phyloP scores from a whole-genome alignment of 2,113 vertebrate genomes.

The Otus sunia region DNA sequence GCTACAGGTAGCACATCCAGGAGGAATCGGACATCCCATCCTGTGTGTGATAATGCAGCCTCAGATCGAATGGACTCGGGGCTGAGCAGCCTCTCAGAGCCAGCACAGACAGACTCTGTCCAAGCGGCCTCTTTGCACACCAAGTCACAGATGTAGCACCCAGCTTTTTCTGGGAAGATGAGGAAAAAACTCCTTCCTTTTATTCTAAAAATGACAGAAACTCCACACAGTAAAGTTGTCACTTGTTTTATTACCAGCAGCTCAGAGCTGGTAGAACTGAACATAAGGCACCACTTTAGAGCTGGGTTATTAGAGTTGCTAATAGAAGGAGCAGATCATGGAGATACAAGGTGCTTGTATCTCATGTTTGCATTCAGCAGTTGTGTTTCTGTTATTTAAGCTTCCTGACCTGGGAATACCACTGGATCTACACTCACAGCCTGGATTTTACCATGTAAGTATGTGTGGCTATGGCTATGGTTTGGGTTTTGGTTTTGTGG shows the following conservation, averaged over 20 bases:
- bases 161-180: background rate
- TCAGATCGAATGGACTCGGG: fast-evolving
- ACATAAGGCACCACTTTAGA: background rate
- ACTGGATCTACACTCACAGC: background rate
- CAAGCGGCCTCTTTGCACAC: background rate
- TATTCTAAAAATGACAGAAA: background rate
- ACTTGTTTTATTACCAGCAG: background rate
- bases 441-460: background rate
- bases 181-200: background rate
- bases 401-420: background rate
- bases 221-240: background rate
- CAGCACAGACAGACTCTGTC: background rate
- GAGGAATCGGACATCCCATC: background rate
- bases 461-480: background rate
- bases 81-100: background rate
- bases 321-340: background rate
- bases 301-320: background rate
- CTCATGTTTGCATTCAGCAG: background rate
- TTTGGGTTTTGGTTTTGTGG: background rate
- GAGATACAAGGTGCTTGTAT: background rate
- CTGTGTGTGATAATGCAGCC: background rate
- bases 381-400: background rate
- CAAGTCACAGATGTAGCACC: background rate
- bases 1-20: background rate
- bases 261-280: background rate